A percentile compares a stretch with the other conserved stretches of the same genome.
phyloP scores from a whole-genome alignment of 2,797 vertebrate species.

The Gymnothorax javanicus region DNA sequence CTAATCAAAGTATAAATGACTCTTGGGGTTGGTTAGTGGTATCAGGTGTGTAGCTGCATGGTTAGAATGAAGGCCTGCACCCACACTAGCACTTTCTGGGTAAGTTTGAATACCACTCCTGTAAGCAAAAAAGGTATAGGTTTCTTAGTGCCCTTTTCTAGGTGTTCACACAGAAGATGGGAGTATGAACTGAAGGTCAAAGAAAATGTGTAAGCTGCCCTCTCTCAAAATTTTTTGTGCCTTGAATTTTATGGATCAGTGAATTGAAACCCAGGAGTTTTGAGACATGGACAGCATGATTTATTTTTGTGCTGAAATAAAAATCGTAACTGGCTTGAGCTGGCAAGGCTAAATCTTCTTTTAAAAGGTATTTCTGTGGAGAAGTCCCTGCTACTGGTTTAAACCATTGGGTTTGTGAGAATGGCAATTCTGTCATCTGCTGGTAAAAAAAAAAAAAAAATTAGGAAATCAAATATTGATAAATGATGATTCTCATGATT shows the following conservation, averaged over 20 bases:
- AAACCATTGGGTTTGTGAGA: neutral
- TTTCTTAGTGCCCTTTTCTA: neutral
- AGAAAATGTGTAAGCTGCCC: slow-evolving; percentile 7
- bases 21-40: too few relatives aligned
- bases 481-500: neutral
- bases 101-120: too few relatives aligned
- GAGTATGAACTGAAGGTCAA: neutral
- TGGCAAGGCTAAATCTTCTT: slow-evolving; percentile 2
- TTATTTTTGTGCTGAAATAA: slow-evolving; percentile 7
- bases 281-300: slow-evolving; percentile 18
- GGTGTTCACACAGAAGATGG: neutral
- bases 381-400: neutral
- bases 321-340: slow-evolving; percentile 16
- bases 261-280: slow-evolving; percentile 10
- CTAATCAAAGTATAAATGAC: too few relatives aligned
- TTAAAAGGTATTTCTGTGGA: slow-evolving; percentile 4
- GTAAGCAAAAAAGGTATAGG: neutral
- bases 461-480: neutral
- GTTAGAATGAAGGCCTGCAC: too few relatives aligned
- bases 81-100: too few relatives aligned
- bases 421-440: neutral
- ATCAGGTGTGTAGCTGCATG: too few relatives aligned
- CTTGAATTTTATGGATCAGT: neutral
- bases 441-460: neutral
- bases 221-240: slow-evolving; percentile 9